These are phyloP conservation scores for Heliothis peltigera DNA, from an alignment of 2,888 invertebrate genomes.

Conservation along the genomic window DNA sequence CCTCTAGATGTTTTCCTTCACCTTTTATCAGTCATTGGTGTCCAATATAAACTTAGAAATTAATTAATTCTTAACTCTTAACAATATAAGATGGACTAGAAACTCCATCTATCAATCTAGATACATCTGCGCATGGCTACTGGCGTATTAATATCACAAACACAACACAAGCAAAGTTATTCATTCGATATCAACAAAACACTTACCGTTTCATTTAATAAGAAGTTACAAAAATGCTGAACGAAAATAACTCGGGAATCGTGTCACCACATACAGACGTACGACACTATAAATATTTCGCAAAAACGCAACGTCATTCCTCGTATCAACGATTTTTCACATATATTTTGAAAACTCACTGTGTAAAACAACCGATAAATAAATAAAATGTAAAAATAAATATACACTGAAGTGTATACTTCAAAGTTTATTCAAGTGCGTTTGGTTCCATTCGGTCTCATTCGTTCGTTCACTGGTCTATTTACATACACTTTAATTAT, in stretches of 20 bases:
- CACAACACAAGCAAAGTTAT: not conserved
- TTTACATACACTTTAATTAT: slow-evolving; percentile 75
- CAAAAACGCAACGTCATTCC: slow-evolving; percentile 24
- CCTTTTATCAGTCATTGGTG: no score
- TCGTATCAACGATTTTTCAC: slow-evolving; percentile 9
- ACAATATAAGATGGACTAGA: not conserved
- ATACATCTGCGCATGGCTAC: not conserved
- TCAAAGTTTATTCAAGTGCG: slow-evolving; percentile 53
- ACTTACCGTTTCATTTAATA: slow-evolving; percentile 64
- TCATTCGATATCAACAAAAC: slow-evolving; percentile 6
- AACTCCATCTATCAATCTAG: not conserved
- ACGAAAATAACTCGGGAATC: slow-evolving; percentile 56
- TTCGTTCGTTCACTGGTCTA: slow-evolving; percentile 69
- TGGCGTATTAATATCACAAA: slow-evolving; percentile 16
- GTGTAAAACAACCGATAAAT: slow-evolving; percentile 1
- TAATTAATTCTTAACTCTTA: no score
- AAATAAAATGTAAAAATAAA: slow-evolving; percentile 8
- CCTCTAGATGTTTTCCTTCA: no score
- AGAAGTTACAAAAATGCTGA: slow-evolving; percentile 26
- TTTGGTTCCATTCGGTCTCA: slow-evolving; percentile 49
- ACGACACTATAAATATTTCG: slow-evolving; percentile 31
- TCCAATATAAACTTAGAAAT: no score
- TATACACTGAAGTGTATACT: slow-evolving; percentile 22
- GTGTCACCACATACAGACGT: slow-evolving; percentile 42
- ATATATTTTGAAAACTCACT: slow-evolving; percentile 5